A percentile compares a stretch with the other conserved stretches of the same genome.
Evolutionary conservation across 2,888 invertebrate species (phyloP).

Genomic region (Tenthredo distinguenda): DNA sequence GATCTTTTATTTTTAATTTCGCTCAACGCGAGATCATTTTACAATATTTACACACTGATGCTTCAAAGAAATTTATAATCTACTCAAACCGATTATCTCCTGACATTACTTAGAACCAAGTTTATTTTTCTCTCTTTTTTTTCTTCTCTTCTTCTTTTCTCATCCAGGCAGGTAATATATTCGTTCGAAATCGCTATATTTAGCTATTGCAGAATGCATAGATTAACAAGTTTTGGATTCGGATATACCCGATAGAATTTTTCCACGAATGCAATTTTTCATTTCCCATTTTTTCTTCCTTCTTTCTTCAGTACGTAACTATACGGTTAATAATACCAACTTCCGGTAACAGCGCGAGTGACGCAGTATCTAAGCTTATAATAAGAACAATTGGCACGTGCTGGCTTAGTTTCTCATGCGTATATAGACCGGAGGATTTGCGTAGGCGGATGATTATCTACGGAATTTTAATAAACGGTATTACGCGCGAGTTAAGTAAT

Average conservation of each 20-base stretch:
- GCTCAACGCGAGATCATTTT: conserved; percentile 5
- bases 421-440: neutral
- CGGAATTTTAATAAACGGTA: conserved; percentile 9
- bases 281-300: too few relatives aligned
- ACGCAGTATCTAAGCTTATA: neutral
- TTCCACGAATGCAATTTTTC: too few relatives aligned
- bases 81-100: neutral
- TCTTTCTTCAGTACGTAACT: neutral
- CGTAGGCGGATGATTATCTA: neutral
- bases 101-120: neutral
- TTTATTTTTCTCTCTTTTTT: neutral
- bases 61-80: conserved; percentile 1
- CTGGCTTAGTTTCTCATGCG: neutral
- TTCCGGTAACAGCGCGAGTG: neutral
- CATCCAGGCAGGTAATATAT: too few relatives aligned
- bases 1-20: neutral
- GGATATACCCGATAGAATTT: too few relatives aligned
- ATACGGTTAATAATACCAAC: neutral
- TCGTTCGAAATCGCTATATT: too few relatives aligned
- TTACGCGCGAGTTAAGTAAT: neutral
- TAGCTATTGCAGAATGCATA: too few relatives aligned
- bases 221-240: too few relatives aligned
- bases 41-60: neutral
- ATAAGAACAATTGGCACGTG: conserved; percentile 1
- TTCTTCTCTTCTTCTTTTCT: neutral